Percentiles rank a stretch among this genome's conserved stretches.
phyloP scores from a whole-genome alignment of 2,113 vertebrate species.

The Alexandromys fortis region DNA sequence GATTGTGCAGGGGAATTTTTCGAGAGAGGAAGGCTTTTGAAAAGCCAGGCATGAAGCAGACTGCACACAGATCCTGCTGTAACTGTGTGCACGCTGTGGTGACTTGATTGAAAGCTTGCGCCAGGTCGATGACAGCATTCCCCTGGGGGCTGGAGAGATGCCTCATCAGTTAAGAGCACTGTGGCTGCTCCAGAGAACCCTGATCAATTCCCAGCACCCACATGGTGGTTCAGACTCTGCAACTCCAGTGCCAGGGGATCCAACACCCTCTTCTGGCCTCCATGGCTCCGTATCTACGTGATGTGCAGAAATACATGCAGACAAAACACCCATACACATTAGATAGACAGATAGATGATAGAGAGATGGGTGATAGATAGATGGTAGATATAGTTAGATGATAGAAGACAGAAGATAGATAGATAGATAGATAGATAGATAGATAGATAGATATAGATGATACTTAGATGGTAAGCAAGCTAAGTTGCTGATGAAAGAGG shows the following conservation, averaged over 20 bases:
- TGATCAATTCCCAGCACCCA: not conserved
- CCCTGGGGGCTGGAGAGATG: not conserved
- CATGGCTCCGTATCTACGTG: too few relatives aligned
- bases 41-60: slow-evolving; percentile 38
- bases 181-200: not conserved
- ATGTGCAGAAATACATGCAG: not conserved
- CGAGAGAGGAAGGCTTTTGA: slow-evolving; percentile 32
- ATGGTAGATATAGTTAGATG: not conserved
- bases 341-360: not conserved
- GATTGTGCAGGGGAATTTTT: slow-evolving; percentile 63
- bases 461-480: not conserved
- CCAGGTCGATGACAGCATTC: slow-evolving; percentile 47
- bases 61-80: not conserved
- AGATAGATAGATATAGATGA: too few relatives aligned
- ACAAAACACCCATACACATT: not conserved
- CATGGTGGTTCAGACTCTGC: not conserved
- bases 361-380: not conserved
- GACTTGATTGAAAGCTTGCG: not conserved
- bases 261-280: not conserved
- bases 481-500: slow-evolving; percentile 46
- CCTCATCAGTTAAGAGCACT: not conserved
- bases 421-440: not conserved
- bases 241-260: not conserved
- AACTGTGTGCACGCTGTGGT: not conserved
- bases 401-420: not conserved